Conservation (phyloP, 30 jellyfish, hydroid and myxozoan genomes). For the Clytia hemisphaerica region DNA sequence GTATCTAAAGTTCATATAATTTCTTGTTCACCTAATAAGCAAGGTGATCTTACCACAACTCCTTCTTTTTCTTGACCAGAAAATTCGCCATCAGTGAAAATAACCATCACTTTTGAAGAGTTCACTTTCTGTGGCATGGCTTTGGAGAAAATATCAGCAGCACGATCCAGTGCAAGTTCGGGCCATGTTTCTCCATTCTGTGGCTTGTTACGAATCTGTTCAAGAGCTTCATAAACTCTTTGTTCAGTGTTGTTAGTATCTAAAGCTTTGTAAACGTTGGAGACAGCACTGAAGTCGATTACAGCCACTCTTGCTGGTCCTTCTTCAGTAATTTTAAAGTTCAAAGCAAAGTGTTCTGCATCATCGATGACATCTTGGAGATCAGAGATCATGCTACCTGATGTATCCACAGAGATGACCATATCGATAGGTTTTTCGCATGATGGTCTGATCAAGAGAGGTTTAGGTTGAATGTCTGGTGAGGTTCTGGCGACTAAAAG, state of each 20-base stretch:
- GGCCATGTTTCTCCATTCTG: constrained; percentile 94
- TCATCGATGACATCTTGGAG: constrained; percentile 71
- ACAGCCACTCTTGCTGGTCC: constrained; percentile 65
- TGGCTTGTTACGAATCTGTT: constrained; percentile 58
- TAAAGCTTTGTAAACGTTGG: constrained; percentile 59
- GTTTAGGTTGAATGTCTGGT: no score
- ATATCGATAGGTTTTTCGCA: constrained; percentile 54
- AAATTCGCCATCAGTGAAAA: constrained; percentile 75
- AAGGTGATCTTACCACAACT: constrained; percentile 17
- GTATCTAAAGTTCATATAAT: no score
- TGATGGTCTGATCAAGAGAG: no score
- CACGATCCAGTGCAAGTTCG: constrained; percentile 60
- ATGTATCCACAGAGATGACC: constrained; percentile 65
- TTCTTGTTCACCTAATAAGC: no score
- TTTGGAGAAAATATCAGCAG: constrained; percentile 49
- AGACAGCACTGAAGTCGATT: constrained; percentile 83
- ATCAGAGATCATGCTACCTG: constrained; percentile 61
- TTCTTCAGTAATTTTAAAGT: constrained; percentile 54
- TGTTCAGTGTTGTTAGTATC: constrained; percentile 61
- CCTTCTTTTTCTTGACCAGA: constrained; percentile 51
- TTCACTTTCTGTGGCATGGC: constrained; percentile 47
- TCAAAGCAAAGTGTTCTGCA: constrained; percentile 45
- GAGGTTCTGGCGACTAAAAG: no score
- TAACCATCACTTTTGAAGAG: constrained; percentile 57
- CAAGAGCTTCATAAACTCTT: constrained; percentile 49